Conservation (phyloP, 35 echinoderm and acorn worm species). For the Chiridota heheva region DNA sequence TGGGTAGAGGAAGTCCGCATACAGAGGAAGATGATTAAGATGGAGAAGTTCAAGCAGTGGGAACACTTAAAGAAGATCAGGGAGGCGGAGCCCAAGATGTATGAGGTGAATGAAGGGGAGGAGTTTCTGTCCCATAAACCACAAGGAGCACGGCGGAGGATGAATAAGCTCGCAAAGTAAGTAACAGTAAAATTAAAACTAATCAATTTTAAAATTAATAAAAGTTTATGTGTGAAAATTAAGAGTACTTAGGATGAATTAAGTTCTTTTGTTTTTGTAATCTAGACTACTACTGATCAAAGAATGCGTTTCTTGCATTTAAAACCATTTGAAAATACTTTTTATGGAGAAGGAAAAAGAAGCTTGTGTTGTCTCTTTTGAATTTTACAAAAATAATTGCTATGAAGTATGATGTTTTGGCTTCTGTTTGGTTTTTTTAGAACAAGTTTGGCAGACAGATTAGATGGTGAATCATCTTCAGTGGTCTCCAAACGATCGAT, state of each 20-base stretch:
- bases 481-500: conserved; percentile 33
- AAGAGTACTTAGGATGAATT: neutral
- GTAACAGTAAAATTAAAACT: neutral
- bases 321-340: neutral
- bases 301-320: neutral
- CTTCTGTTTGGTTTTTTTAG: conserved; percentile 3
- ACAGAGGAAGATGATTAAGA: conserved; percentile 58
- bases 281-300: neutral
- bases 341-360: neutral
- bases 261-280: neutral
- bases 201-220: neutral
- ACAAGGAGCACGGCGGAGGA: conserved; percentile 32
- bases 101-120: conserved; percentile 80
- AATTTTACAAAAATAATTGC: neutral
- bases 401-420: neutral
- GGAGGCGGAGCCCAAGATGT: conserved; percentile 66
- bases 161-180: conserved; percentile 23
- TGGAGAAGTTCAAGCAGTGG: conserved; percentile 36
- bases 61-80: neutral
- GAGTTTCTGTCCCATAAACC: conserved; percentile 19
- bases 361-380: neutral
- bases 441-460: conserved; percentile 55
- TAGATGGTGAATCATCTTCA: conserved; percentile 22
- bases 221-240: neutral
- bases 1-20: conserved; percentile 79